Conservation (phyloP, 1,140 invertebrate genomes). For the Vanessa atalanta region DNA sequence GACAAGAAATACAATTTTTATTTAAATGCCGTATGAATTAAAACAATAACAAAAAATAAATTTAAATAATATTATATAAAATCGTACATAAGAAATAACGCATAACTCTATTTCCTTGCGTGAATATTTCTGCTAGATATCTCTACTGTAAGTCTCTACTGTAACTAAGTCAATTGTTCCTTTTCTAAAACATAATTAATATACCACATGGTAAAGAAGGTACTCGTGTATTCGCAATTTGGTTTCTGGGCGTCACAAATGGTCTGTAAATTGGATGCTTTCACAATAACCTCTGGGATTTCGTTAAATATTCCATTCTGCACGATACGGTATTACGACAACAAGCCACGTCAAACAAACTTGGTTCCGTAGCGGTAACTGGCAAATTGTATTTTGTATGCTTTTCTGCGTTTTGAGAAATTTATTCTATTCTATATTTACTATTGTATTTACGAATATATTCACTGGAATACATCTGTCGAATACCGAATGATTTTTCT, state of each 20-base stretch:
- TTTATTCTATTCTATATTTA: not conserved
- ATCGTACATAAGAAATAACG: too few species aligned
- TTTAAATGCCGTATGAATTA: too few species aligned
- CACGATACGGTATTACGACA: slow-evolving; percentile 10
- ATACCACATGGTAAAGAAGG: not conserved
- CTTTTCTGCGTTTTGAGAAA: not conserved
- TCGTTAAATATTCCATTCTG: slow-evolving; percentile 10
- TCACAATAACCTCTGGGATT: slow-evolving; percentile 7
- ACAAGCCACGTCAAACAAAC: slow-evolving; percentile 7
- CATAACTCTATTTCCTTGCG: too few species aligned
- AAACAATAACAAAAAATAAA: too few species aligned
- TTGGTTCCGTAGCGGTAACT: slow-evolving; percentile 4
- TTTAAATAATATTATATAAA: too few species aligned
- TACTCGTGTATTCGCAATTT: not conserved
- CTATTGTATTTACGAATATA: not conserved
- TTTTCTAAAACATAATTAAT: not conserved
- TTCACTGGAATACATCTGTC: not conserved
- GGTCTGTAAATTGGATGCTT: slow-evolving; percentile 11
- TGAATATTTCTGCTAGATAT: too few species aligned
- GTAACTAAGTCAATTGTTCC: too few species aligned
- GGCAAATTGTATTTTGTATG: slow-evolving; percentile 5
- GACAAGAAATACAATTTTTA: too few species aligned
- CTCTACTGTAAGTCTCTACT: too few species aligned
- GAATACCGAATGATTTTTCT: not conserved
- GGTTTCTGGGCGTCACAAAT: slow-evolving; percentile 1